Evolutionary conservation across 64 coral and sea anemone genomes (phyloP).

Genomic region (Montipora foliosa): DNA sequence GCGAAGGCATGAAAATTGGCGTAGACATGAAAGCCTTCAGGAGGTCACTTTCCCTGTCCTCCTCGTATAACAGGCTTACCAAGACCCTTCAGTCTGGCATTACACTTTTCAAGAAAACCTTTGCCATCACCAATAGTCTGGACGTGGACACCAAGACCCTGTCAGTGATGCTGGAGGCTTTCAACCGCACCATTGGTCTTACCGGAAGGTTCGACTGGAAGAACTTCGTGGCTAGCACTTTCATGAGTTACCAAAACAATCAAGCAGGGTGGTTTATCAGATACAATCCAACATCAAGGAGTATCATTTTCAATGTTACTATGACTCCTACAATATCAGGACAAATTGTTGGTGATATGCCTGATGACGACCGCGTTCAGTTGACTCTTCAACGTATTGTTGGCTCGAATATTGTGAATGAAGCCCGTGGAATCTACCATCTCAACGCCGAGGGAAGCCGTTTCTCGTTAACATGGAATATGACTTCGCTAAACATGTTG

Average conservation of each 20-base stretch:
- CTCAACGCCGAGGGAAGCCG: conserved; percentile 76
- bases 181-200: conserved; percentile 81
- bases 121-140: conserved; percentile 67
- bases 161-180: conserved; percentile 24
- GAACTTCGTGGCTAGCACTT: conserved; percentile 72
- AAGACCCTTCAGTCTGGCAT: conserved; percentile 74
- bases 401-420: conserved; percentile 81
- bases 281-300: conserved; percentile 71
- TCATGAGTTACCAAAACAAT: conserved; percentile 73
- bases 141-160: conserved; percentile 81
- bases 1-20: conserved; percentile 78
- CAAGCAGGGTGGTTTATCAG: conserved; percentile 79
- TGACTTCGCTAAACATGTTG: conserved; percentile 70
- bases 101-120: conserved; percentile 74
- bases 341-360: conserved; percentile 90
- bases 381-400: conserved; percentile 88
- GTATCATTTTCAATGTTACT: conserved; percentile 87
- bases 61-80: conserved; percentile 60
- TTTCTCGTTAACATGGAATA: conserved; percentile 86
- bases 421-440: conserved; percentile 79
- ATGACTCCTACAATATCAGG: conserved; percentile 78
- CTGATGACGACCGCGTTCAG: conserved; percentile 62
- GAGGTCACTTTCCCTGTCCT: conserved; percentile 68
- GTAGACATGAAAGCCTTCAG: conserved; percentile 77
- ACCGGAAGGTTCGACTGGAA: conserved; percentile 89